A percentile compares a stretch with the other conserved stretches of the same genome.
Conservation (phyloP, 1,140 invertebrate species). For the Magallana angulata region DNA sequence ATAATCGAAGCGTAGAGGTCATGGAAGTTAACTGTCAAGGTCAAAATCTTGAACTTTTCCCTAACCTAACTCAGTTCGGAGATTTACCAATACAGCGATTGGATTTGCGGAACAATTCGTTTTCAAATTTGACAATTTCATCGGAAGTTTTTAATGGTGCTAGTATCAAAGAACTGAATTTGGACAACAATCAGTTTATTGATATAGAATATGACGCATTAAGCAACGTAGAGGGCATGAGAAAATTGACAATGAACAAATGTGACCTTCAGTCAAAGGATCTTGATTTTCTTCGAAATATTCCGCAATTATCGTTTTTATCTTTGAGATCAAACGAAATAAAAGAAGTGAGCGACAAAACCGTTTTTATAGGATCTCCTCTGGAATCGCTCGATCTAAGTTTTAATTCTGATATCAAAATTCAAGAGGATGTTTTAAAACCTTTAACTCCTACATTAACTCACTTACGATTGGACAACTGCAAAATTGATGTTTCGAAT, state of each 20-base stretch:
- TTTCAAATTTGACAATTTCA: neutral
- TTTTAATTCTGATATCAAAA: neutral
- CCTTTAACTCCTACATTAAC: neutral
- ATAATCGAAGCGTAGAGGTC: neutral
- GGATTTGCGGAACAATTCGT: constrained; percentile 3
- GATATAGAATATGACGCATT: constrained; percentile 15
- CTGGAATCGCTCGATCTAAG: neutral
- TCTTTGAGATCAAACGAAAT: neutral
- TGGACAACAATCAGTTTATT: constrained; percentile 2
- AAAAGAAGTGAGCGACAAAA: neutral
- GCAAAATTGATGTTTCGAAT: neutral
- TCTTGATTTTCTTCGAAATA: neutral
- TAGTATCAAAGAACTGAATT: neutral
- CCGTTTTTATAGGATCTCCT: neutral
- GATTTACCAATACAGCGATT: neutral
- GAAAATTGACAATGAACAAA: neutral
- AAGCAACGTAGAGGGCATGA: neutral
- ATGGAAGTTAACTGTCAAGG: neutral
- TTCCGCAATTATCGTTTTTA: neutral
- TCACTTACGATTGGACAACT: neutral
- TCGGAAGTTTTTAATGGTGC: neutral
- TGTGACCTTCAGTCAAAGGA: neutral
- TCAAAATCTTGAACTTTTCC: neutral
- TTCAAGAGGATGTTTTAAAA: neutral
- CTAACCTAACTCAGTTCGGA: neutral